Percentiles rank a stretch among this genome's conserved stretches.
These are phyloP conservation scores for Cephus nigrinus DNA, from an alignment of 2,888 invertebrate genomes.

Conservation along the genomic window DNA sequence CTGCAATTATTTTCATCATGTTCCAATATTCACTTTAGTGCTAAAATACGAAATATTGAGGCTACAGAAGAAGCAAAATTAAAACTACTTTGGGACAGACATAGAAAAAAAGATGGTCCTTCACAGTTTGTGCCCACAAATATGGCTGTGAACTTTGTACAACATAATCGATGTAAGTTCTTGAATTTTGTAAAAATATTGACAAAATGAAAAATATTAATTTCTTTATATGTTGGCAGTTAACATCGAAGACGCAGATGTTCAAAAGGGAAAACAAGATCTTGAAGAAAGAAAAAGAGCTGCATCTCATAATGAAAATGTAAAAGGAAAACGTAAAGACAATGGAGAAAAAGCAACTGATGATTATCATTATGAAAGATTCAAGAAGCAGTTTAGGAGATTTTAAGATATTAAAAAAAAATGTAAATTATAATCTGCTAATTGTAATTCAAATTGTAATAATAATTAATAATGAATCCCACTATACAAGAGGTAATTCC, in stretches of 20 bases:
- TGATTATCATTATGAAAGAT: conserved; percentile 96
- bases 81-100: conserved; percentile 87
- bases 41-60: conserved; percentile 98
- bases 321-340: conserved; percentile 73
- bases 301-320: conserved; percentile 63
- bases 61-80: conserved; percentile 99
- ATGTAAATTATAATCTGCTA: neutral
- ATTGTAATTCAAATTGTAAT: neutral
- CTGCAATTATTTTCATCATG: conserved; percentile 13
- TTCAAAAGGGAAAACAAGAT: conserved; percentile 72
- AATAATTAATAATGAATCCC: neutral
- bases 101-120: conserved; percentile 91
- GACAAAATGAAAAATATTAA: neutral
- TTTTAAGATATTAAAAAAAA: conserved; percentile 68
- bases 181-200: neutral
- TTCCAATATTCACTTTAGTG: conserved; percentile 67
- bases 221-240: conserved; percentile 68
- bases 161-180: conserved; percentile 91
- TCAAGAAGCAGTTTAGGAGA: conserved; percentile 94
- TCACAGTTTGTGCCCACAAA: conserved; percentile 97
- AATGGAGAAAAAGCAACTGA: conserved; percentile 94
- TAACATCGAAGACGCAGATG: conserved; percentile 82
- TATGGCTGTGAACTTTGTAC: conserved; percentile 98
- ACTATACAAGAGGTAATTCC: neutral
- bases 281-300: conserved; percentile 67